Percentiles rank a stretch among this genome's conserved stretches.
Conservation (phyloP, 2,888 invertebrate species). For the Tetrapedia diversipes region DNA sequence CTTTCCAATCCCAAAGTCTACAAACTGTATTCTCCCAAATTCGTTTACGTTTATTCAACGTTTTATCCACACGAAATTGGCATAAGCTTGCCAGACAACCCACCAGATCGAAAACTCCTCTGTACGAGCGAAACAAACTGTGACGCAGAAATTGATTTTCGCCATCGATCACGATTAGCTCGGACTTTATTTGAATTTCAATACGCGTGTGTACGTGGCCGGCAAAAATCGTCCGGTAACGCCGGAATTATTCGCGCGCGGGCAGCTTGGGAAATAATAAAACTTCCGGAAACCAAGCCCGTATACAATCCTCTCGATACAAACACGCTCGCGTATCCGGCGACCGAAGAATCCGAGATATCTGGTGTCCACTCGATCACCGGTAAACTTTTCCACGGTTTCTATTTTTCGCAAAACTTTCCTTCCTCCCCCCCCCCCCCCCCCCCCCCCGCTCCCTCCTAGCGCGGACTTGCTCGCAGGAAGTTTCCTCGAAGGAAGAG, state of each 20-base stretch:
- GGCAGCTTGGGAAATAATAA: constrained; percentile 45
- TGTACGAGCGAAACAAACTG: too few relatives aligned
- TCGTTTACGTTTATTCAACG: too few relatives aligned
- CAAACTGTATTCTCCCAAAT: too few relatives aligned
- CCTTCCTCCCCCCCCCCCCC: neutral
- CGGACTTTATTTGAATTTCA: neutral
- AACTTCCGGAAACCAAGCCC: constrained; percentile 24
- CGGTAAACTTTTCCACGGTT: constrained; percentile 28
- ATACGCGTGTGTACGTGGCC: neutral
- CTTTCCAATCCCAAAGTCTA: too few relatives aligned
- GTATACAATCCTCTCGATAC: constrained; percentile 29
- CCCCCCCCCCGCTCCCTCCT: neutral
- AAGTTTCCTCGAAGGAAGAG: constrained; percentile 41
- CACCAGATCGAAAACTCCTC: too few relatives aligned
- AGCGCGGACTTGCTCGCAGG: constrained; percentile 22
- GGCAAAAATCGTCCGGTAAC: neutral
- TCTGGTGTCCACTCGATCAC: constrained; percentile 61
- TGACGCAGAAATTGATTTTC: too few relatives aligned
- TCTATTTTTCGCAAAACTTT: constrained; percentile 54
- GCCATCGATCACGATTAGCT: neutral
- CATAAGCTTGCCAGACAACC: too few relatives aligned
- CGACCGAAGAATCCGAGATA: constrained; percentile 51
- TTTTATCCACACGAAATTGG: too few relatives aligned
- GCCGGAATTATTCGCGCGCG: constrained; percentile 36
- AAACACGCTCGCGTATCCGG: constrained; percentile 23